Base-by-base conservation (phyloP, 2,888 invertebrate species). In the Troilus luridus region DNA sequence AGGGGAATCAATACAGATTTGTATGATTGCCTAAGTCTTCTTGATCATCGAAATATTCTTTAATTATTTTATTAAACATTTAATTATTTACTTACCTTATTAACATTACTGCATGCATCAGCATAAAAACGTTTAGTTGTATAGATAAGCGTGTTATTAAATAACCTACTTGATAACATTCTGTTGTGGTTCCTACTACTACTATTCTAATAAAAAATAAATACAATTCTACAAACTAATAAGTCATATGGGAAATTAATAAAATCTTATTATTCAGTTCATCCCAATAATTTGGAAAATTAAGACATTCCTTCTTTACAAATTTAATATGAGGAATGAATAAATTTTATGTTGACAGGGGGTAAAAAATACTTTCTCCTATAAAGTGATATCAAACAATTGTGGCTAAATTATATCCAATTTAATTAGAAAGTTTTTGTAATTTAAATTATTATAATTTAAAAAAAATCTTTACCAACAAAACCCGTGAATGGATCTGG, bases 161-260 rank as follows among this genome's bases (percentile, higher is more conserved):
- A n/a, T 85, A 85, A 85, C 56, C 11, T 85, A 21, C 12, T 85
- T 10, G 19, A 56, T 85, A 54, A 56, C 85, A 85, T 85, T 85
- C 27, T 85, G n/a, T n/a, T 21, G 12, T n/a, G n/a, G n/a, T 58
- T 56, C 72, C 72, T 85, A 85, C 56, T n/a, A 85, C 56, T 41
- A 58, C 56, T 85, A 85, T 6, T 85, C n/a, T 77, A 77, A 21
- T 11, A 54, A 85, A 85, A 85, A 85, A 12, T 85, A 85, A 85
- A 54, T 21, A 3, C 0, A 21, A 85, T 85, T 85, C 1, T n/a
- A 85, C n/a, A n/a, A 58, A 85, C n/a, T n/a, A 56, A 85, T 12
- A 77, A 56, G 85, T 85, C 85, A 85, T 85, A 85, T 85, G 85
- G 85, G 56, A 85, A 85, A 5, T 85, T n/a, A 9, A 6, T 85